phyloP scores from a whole-genome alignment of 2,113 vertebrate genomes.

The Istiophorus platypterus region DNA sequence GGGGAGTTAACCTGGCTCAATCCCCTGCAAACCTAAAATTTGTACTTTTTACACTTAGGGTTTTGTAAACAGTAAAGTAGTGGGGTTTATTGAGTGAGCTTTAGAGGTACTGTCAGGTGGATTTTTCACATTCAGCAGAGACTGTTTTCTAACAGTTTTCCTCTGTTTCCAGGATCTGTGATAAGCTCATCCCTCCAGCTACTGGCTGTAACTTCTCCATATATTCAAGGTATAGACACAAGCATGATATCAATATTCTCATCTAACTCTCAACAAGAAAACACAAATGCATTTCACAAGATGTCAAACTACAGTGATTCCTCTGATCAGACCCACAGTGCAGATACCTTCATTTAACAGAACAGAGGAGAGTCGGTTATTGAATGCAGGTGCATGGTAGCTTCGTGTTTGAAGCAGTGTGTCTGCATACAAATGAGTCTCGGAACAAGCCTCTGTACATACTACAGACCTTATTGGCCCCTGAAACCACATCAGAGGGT shows the following conservation, averaged over 20 bases:
- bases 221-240: neutral
- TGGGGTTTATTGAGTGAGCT: neutral
- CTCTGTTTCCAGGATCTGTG: neutral
- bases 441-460: slow-evolving; percentile 41
- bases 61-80: neutral
- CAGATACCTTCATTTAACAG: neutral
- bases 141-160: neutral
- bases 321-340: neutral
- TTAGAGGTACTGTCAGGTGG: neutral
- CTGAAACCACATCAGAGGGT: slow-evolving; percentile 50
- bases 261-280: neutral
- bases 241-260: slow-evolving; percentile 3
- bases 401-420: slow-evolving; percentile 51
- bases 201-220: too few relatives aligned
- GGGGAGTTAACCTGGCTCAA: neutral
- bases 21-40: too few relatives aligned
- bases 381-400: slow-evolving; percentile 64
- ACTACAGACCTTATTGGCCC: slow-evolving; percentile 46
- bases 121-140: neutral
- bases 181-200: neutral
- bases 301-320: neutral
- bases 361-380: slow-evolving; percentile 1
- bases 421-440: slow-evolving; percentile 64
- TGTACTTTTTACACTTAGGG: neutral
- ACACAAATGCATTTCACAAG: neutral